These are phyloP conservation scores for Cynoglossus semilaevis DNA, from an alignment of 2,113 vertebrate genomes.

Conservation along the genomic window DNA sequence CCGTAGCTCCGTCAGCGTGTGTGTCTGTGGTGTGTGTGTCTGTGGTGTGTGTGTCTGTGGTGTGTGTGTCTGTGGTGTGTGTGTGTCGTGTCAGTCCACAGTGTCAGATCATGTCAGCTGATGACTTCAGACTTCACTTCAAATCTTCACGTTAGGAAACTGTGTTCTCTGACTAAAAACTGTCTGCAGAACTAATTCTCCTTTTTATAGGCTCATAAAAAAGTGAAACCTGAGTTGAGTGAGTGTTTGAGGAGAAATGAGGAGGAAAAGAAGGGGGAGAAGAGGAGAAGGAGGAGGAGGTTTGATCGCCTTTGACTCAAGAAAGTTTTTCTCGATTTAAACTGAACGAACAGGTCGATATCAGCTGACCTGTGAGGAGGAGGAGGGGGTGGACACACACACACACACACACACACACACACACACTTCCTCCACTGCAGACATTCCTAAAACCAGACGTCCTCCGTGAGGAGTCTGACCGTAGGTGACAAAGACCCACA, in stretches of 20 bases:
- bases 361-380: background rate
- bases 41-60: too few species aligned
- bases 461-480: conserved; percentile 47
- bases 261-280: background rate
- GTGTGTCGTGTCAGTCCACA: too few species aligned
- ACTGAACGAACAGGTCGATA: too few species aligned
- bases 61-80: too few species aligned
- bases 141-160: conserved; percentile 7
- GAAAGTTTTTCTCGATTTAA: too few species aligned
- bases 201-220: conserved; percentile 22
- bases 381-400: background rate
- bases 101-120: too few species aligned
- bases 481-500: conserved; percentile 55
- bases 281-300: background rate
- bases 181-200: conserved; percentile 32
- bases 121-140: background rate
- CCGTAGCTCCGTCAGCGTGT: too few species aligned
- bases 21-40: too few species aligned
- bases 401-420: conserved; percentile 6
- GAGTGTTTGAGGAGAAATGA: conserved; percentile 10
- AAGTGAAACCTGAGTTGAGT: conserved; percentile 11
- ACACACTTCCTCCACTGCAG: conserved; percentile 42
- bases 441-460: conserved; percentile 69
- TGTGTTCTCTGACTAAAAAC: conserved; percentile 18
- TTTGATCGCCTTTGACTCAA: too few species aligned